A percentile compares a stretch with the other conserved stretches of the same genome.
phyloP scores from a whole-genome alignment of 1,140 invertebrate species.

The Mya arenaria region DNA sequence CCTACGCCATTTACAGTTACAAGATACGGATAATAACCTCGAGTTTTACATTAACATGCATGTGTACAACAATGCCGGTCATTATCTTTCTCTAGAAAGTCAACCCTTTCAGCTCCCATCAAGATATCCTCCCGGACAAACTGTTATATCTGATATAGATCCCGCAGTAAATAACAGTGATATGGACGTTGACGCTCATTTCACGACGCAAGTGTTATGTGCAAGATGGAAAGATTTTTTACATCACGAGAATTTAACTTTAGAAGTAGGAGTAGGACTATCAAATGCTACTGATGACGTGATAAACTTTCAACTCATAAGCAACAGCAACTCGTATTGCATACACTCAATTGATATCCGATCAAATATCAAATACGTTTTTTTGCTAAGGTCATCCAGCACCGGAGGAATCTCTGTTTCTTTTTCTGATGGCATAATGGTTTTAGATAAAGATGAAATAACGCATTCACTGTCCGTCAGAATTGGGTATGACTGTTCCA shows the following conservation, averaged over 20 bases:
- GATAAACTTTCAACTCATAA: constrained; percentile 24
- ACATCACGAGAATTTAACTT: constrained; percentile 51
- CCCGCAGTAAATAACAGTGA: background rate
- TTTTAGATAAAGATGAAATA: constrained; percentile 1
- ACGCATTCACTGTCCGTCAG: background rate
- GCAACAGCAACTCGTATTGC: background rate
- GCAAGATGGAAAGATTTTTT: constrained; percentile 59
- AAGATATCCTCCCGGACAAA: constrained; percentile 49
- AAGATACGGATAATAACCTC: constrained; percentile 18
- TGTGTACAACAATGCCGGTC: constrained; percentile 61
- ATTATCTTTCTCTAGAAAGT: constrained; percentile 36
- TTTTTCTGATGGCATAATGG: background rate
- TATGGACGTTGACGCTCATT: constrained; percentile 53
- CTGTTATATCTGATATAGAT: constrained; percentile 51
- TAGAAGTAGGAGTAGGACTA: constrained; percentile 59
- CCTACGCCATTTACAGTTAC: constrained; percentile 21
- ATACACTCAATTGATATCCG: background rate
- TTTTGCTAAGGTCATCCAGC: constrained; percentile 13
- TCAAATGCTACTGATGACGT: constrained; percentile 31
- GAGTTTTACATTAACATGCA: constrained; percentile 46
- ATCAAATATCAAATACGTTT: background rate
- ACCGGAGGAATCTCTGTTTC: background rate
- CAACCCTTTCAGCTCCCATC: constrained; percentile 51
- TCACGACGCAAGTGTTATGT: constrained; percentile 44
- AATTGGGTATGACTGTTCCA: background rate